These are phyloP conservation scores for Aplocera efformata DNA, from an alignment of 2,888 invertebrate species.

Conservation along the genomic window DNA sequence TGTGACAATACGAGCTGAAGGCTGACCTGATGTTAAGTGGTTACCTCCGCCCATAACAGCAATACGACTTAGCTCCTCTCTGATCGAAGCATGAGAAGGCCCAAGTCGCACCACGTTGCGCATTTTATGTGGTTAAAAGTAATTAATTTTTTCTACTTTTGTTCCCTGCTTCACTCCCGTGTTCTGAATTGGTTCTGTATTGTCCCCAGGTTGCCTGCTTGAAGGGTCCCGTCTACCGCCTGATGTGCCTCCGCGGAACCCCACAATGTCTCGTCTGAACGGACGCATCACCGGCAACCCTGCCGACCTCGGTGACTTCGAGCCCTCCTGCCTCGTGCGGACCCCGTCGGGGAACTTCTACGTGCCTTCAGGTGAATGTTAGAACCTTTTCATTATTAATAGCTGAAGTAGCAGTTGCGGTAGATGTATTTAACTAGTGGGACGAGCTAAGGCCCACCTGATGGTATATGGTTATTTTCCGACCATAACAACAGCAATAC, in stretches of 20 bases:
- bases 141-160: too few species aligned
- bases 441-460: too few species aligned
- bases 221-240: conserved; percentile 92
- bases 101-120: too few species aligned
- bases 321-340: conserved; percentile 93
- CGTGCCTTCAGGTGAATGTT: conserved; percentile 88
- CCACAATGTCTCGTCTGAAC: conserved; percentile 94
- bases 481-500: too few species aligned
- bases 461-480: not conserved
- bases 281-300: conserved; percentile 92
- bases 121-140: too few species aligned
- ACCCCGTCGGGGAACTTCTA: conserved; percentile 96
- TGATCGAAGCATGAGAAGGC: too few species aligned
- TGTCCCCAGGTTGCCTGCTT: conserved; percentile 88
- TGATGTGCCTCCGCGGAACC: conserved; percentile 92
- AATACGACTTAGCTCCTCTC: too few species aligned
- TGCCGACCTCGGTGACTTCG: conserved; percentile 88
- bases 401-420: not conserved
- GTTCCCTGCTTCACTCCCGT: too few species aligned
- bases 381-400: conserved; percentile 31
- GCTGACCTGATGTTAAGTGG: too few species aligned
- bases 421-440: too few species aligned
- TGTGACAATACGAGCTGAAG: too few species aligned
- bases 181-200: conserved; percentile 13
- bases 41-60: too few species aligned